Conservation (phyloP, 2,113 vertebrate species). For the Picathartes gymnocephalus region DNA sequence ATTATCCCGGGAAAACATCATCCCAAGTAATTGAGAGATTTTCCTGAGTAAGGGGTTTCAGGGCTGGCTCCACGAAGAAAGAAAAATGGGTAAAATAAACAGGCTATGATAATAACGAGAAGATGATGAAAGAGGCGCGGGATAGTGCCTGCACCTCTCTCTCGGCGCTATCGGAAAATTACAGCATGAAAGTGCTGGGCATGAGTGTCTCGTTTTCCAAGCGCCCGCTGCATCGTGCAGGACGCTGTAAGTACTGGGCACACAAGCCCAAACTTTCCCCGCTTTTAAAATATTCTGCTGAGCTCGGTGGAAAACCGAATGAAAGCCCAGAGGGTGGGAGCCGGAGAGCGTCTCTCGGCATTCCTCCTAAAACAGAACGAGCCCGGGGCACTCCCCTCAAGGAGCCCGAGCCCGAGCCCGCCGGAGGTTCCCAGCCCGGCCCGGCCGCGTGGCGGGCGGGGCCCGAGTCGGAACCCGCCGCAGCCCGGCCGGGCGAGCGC, state of each 20-base stretch:
- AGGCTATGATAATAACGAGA: neutral
- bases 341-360: neutral
- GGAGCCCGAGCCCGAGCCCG: neutral
- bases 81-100: neutral
- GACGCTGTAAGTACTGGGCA: neutral
- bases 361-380: neutral
- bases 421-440: neutral
- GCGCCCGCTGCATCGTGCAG: neutral
- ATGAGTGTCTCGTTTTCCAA: accelerated
- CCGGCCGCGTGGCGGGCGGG: neutral
- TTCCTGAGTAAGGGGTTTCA: neutral
- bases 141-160: neutral
- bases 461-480: neutral
- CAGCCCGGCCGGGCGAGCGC: neutral
- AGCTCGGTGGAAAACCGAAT: neutral
- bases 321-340: neutral
- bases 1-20: neutral
- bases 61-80: neutral
- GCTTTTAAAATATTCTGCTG: neutral
- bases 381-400: too few species aligned
- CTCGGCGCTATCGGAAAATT: neutral
- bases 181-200: accelerated
- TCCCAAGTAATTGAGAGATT: neutral
- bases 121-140: neutral
- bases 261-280: accelerated